Conservation (phyloP, 92 coral and sea anemone genomes). For the Epizoanthus ramosus region DNA sequence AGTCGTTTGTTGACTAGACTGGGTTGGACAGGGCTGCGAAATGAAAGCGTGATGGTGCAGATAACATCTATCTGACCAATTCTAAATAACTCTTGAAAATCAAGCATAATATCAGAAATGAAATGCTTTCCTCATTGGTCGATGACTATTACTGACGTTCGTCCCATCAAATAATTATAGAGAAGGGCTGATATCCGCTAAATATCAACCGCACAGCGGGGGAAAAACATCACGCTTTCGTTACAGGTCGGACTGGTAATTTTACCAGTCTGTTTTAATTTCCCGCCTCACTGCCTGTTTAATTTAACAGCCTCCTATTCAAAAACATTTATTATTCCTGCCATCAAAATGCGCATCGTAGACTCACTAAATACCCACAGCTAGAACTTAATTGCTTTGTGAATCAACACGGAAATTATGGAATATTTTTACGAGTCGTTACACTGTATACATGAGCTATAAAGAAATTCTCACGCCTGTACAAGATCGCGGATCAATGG, state of each 20-base stretch:
- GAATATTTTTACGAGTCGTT: slow-evolving; percentile 3
- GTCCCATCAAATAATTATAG: slow-evolving; percentile 39
- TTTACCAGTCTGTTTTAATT: slow-evolving; percentile 35
- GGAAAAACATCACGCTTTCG: slow-evolving; percentile 27
- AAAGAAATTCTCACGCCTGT: slow-evolving; percentile 29
- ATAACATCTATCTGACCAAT: slow-evolving; percentile 13
- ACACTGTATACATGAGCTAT: not conserved
- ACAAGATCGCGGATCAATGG: slow-evolving; percentile 6
- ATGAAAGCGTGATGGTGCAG: slow-evolving; percentile 5
- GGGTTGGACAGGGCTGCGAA: slow-evolving; percentile 2
- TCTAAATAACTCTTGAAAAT: slow-evolving; percentile 7
- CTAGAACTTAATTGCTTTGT: slow-evolving; percentile 38
- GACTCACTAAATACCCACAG: slow-evolving; percentile 43
- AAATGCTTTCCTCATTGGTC: slow-evolving; percentile 14
- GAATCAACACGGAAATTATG: slow-evolving; percentile 45
- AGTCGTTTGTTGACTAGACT: slow-evolving; percentile 25
- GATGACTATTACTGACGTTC: slow-evolving; percentile 23
- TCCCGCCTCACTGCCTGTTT: slow-evolving; percentile 40
- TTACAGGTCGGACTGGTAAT: slow-evolving; percentile 27
- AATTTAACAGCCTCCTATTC: slow-evolving; percentile 16
- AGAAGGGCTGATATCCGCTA: slow-evolving; percentile 35
- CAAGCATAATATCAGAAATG: not conserved
- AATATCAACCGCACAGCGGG: slow-evolving; percentile 48
- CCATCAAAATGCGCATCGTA: slow-evolving; percentile 42
- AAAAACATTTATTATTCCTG: slow-evolving; percentile 38